Evolutionary conservation across 1,140 invertebrate species (phyloP), one percentile per base, ranked within the genome.

Genomic region (Trachelipus rathkii): DNA sequence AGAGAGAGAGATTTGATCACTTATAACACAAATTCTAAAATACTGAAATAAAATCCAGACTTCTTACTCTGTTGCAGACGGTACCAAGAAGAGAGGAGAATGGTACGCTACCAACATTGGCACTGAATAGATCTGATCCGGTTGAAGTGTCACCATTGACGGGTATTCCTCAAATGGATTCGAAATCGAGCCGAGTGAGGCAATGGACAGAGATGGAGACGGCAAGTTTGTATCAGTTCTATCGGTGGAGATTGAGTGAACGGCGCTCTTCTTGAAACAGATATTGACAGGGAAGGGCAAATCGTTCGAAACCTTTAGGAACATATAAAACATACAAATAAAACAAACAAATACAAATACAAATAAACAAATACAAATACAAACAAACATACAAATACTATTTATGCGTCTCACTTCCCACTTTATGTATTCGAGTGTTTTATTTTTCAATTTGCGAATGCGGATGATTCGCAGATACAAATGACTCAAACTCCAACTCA

Each of bases 151-250:
- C 0, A 88, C 86, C 73, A 94, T 88, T 75, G 90, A 87, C 84
- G 91, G 89, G 67, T 89, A 90, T 43, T 92, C 90, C 79, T 91
- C 89, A 84, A 93, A 93, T 0, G 92, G 92, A 85, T 93, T 93
- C 15, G 88, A 88, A 13, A 90, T 86, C 74, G 91, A 88, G 7
- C 91, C 90, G 11, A 91, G 88, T 24, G 88, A 87, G 9, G 76
- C 69, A 2, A 89, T 83, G 66, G 89, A 87, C 9, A 90, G 83
- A 76, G 90, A 86, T 15, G 50, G 50, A 19, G 50, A 19, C 19
- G 50, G n/a, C 67, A 43, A 10, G 66, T 19, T 45, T 71, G 73
- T 11, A 72, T 43, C 45, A 73, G 67, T 13, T 72, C 71, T 19
- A 72, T 44, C 15, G 74, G 75, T 15, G 68, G 72, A 66, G 19